These are phyloP conservation scores for Baccha elongata DNA, from an alignment of 2,888 invertebrate species.

Conservation along the genomic window DNA sequence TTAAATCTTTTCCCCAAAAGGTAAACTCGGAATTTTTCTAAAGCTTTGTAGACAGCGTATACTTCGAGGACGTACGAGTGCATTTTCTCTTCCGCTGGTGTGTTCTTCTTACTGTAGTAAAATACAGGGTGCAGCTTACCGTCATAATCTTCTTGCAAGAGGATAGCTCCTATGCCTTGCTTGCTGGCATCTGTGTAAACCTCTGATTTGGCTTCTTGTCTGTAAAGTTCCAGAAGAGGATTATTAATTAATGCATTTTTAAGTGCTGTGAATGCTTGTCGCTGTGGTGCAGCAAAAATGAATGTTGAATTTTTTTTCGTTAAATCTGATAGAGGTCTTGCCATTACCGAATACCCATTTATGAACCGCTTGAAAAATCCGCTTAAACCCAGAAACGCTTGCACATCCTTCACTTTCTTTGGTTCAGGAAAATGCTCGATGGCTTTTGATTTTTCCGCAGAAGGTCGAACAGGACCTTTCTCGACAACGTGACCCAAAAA, in stretches of 20 bases:
- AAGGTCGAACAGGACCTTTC: neutral
- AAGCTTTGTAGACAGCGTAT: slow-evolving; percentile 22
- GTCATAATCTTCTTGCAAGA: slow-evolving; percentile 3
- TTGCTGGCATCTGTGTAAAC: slow-evolving; percentile 10
- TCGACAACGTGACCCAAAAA: slow-evolving; percentile 17
- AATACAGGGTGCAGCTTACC: neutral
- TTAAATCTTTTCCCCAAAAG: slow-evolving; percentile 25
- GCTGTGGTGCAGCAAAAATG: neutral
- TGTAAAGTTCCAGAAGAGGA: slow-evolving; percentile 5
- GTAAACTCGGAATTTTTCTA: slow-evolving; percentile 15
- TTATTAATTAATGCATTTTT: slow-evolving; percentile 9
- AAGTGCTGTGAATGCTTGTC: neutral
- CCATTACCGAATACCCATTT: neutral
- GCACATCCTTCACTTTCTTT: slow-evolving; percentile 3
- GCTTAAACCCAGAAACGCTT: slow-evolving; percentile 11
- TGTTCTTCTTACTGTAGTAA: slow-evolving; percentile 18
- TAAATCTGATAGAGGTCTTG: slow-evolving; percentile 7
- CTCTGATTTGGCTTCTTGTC: neutral
- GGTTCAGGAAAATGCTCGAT: slow-evolving; percentile 10
- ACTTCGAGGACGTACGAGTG: slow-evolving; percentile 13
- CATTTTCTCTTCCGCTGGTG: slow-evolving; percentile 11
- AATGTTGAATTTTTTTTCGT: slow-evolving; percentile 3
- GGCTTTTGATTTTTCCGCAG: neutral
- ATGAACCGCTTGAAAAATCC: slow-evolving; percentile 1
- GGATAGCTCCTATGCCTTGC: slow-evolving; percentile 11